Evolutionary conservation across 2,797 vertebrate species (phyloP), one percentile per base, ranked within the genome.

Genomic region (Diplodus puntazzo): DNA sequence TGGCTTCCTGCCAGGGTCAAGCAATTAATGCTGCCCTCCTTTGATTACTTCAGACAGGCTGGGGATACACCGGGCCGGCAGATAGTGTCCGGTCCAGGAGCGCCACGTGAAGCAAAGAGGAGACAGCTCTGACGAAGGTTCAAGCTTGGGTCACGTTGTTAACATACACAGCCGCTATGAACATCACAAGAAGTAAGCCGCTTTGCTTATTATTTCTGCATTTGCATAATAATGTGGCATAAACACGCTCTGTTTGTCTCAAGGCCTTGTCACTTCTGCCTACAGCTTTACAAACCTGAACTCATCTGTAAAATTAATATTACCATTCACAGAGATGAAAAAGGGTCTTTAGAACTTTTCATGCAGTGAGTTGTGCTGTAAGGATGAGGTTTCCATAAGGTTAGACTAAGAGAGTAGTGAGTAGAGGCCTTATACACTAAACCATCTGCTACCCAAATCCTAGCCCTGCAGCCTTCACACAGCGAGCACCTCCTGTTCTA

Each of bases 11-110:
- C 91, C 92, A 92, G 90, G 92, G 91, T 93, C 92, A 90, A 72
- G 86, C 87, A 93, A 94, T 95, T 95, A 93, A 94, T 92, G 88
- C 91, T 88, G 88, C 87, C 89, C 93, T 91, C 79, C 84, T 91
- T 85, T 87, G 85, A 93, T 93, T 90, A 82, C 75, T 78, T 71
- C 60, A 88, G 89, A 91, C 89, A 93, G 90, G 75, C 83, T 58
- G 69, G 52, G 84, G 77, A 85, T 84, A 73, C 72, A 76, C 73
- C 81, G 69, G 82, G 77, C 69, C 73, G 75, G 83, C 53, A 85
- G 81, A 88, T 81, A 83, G 71, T 45, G 73, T 87, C 79, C 65
- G 11, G 77, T 75, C 64, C 1, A 12, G 57, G 68, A 90, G 70
- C 46, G 49, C 20, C 39, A 64, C 81, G 75, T 78, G n/a, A 80